phyloP scores from a whole-genome alignment of 2,888 invertebrate species.

The Cephus rjabovi region DNA sequence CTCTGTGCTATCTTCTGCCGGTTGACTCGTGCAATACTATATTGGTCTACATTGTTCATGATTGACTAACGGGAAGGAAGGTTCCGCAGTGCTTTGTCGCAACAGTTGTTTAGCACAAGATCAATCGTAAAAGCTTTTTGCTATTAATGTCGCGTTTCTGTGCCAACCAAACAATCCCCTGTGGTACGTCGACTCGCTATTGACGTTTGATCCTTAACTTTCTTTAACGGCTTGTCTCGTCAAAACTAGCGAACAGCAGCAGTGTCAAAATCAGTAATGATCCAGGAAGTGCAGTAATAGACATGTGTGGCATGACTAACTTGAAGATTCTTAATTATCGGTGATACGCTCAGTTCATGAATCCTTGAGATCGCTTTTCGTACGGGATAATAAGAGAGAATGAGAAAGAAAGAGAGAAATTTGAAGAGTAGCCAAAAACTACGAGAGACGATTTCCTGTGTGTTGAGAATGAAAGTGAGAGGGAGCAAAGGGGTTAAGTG shows the following conservation, averaged over 20 bases:
- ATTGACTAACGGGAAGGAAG: not conserved
- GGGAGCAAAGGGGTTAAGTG: not conserved
- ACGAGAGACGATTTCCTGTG: not conserved
- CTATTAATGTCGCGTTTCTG: constrained; percentile 27
- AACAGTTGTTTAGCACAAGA: constrained; percentile 26
- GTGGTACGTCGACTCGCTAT: not conserved
- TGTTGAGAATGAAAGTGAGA: not conserved
- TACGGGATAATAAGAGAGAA: not conserved
- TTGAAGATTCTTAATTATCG: not conserved
- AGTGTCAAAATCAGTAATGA: not conserved
- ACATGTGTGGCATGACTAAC: not conserved
- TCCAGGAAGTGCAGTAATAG: not conserved
- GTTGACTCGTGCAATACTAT: not conserved
- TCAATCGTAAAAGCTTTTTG: constrained; percentile 26
- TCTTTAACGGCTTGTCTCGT: not conserved
- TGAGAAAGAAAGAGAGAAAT: not conserved
- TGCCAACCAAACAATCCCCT: not conserved
- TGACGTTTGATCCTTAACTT: not conserved
- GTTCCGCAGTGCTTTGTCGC: not conserved
- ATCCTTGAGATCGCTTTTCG: not conserved
- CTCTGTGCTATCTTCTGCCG: not conserved
- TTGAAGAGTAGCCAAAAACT: not conserved
- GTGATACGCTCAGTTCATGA: not conserved
- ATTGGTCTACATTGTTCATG: not conserved
- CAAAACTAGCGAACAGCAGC: not conserved